Base-by-base conservation (phyloP, 2,113 vertebrate species). In the Rhinopithecus roxellana region DNA sequence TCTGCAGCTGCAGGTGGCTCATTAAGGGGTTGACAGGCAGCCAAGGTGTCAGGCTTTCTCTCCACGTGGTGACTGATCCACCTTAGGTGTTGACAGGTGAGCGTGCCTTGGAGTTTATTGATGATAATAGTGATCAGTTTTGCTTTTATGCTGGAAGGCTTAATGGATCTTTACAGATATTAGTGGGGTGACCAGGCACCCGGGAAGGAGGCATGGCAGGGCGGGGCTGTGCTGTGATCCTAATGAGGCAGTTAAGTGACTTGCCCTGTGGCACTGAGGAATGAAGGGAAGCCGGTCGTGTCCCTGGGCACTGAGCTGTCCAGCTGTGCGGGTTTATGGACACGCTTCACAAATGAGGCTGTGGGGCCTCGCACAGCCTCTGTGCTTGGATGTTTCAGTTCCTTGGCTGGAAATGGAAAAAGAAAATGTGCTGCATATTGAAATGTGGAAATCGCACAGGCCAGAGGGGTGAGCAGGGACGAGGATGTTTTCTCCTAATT, bases 221-320 rank as follows among this genome's bases (percentile, higher is more conserved):
- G 18, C 3, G 3, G 87, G 80, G 77, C 87, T n/a, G 25, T 5
- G 35, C 94, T 87, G 64, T 27, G 45, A 72, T 85, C 52, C 72
- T 96, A 95, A 89, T 82, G 97, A 96, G 90, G 43, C 4, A 7
- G 38, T 35, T 81, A 84, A 84, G 80, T 22, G 92, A n/a, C 96
- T 83, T 89, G 90, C 83, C 86, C 95, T 57, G 96, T 50, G 67
- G 94, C 77, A 7, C 1, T 20, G 38, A 77, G 67, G 61, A 52
- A 22, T 35, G 50, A 32, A 82, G 50, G 40, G 74, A 22, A 61
- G 64, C 48, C 8, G 1, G 50, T 23, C 0, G 0, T 10, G 12
- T 57, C 45, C 22, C 57, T 1, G 12, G 55, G 55, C 25, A 6
- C 43, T 1, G 8, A 23, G 77, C 77, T 17, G 27, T 13, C 84